Evolutionary conservation across 2,797 vertebrate genomes (phyloP), one percentile per base, ranked within the genome.

Genomic region (Podargus strigoides): DNA sequence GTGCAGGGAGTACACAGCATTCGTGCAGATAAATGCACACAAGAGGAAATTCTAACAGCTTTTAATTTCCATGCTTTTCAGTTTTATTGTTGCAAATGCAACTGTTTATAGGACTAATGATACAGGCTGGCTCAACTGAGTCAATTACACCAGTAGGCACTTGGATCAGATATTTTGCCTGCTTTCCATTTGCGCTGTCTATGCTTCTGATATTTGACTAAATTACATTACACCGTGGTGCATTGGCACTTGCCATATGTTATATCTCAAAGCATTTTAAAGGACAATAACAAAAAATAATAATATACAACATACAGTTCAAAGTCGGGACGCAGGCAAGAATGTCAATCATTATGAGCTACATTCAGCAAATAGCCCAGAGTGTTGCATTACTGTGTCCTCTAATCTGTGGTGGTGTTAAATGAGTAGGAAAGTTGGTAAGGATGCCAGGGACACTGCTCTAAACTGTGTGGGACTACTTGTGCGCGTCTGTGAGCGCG

Each of bases 11-110:
- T 83, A 84, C 56, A 88, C 94, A 94, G 95, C 93, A 41, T 96
- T 93, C 85, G 66, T 95, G 88, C 79, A 93, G 97, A 97, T 98
- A 98, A 98, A 97, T 97, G 88, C 96, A 97, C 97, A 97, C 97
- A 82, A 97, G 98, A 98, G 98, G 93, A 97, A 97, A 97, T 97
- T 93, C 97, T 97, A 98, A 98, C 97, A 97, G 97, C 97, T 98
- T 98, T 98, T 98, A 97, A 98, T 98, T 98, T 98, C 96, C 98
- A 97, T 97, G 98, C 97, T 97, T 98, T 98, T 97, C 97, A 97
- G 96, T 97, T 98, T 98, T 98, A 98, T 97, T 97, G 97, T 97
- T 97, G 98, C 97, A 98, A 98, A 98, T 96, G 97, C 97, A 97
- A 97, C 97, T 97, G 93, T 98, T 98, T 98, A 96, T 94, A 96